phyloP scores from a whole-genome alignment of 2,113 vertebrate genomes.

The Gallinago jamesoni region DNA sequence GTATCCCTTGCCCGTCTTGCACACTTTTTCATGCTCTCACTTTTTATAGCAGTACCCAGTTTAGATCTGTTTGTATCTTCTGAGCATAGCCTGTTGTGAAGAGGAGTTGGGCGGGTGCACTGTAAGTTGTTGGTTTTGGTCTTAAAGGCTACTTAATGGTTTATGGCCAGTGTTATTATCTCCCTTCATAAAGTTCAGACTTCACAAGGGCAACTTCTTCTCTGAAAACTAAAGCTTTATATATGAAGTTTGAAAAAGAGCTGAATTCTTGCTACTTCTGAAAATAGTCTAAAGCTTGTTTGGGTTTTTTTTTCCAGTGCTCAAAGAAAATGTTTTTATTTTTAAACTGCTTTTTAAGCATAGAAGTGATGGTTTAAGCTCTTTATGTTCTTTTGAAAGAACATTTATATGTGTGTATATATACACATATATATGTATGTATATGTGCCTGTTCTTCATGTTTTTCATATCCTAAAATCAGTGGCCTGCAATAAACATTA shows the following conservation, averaged over 20 bases:
- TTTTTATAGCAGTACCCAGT: background rate
- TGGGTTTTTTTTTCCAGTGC: background rate
- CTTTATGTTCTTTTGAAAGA: background rate
- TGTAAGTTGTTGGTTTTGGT: background rate
- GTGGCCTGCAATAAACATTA: background rate
- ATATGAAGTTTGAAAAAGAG: background rate
- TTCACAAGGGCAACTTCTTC: background rate
- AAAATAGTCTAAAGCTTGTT: background rate
- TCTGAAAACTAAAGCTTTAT: background rate
- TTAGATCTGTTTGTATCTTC: background rate
- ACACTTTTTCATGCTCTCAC: background rate
- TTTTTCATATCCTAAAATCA: background rate
- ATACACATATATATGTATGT: too few species aligned
- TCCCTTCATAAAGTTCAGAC: background rate
- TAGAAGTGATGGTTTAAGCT: background rate
- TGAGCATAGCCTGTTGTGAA: background rate
- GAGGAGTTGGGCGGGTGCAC: background rate
- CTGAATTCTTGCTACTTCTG: background rate
- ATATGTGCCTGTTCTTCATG: background rate
- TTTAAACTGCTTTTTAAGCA: background rate
- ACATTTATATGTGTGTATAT: background rate
- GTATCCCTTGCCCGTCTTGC: background rate
- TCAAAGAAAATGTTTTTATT: background rate
- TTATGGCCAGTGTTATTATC: background rate
- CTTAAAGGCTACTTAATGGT: background rate